These are phyloP conservation scores for Diabrotica balteata DNA, from an alignment of 2,888 invertebrate genomes.

Conservation along the genomic window DNA sequence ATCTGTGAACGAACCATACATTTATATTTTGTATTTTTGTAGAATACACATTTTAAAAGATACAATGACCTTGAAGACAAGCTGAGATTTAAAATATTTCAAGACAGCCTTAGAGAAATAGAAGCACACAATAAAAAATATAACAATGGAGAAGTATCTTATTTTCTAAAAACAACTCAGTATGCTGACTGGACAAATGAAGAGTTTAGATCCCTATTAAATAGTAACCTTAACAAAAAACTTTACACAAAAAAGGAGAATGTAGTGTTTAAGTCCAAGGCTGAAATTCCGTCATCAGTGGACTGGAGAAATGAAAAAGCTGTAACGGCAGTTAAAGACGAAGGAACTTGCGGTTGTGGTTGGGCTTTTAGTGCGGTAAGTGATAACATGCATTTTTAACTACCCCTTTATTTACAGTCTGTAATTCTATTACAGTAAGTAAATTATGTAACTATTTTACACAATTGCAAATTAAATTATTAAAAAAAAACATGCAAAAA, in stretches of 20 bases:
- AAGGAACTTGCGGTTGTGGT: constrained; percentile 6
- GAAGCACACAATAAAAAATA: constrained; percentile 39
- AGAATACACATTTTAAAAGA: background rate
- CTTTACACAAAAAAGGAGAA: background rate
- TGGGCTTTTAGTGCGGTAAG: constrained; percentile 27
- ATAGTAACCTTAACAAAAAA: constrained; percentile 4
- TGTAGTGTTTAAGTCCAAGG: background rate
- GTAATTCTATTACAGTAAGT: no score
- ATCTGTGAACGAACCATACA: no score
- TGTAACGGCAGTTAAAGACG: constrained; percentile 16
- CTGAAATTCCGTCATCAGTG: constrained; percentile 3
- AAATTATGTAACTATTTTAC: no score
- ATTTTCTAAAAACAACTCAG: constrained; percentile 33
- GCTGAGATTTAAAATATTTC: constrained; percentile 34
- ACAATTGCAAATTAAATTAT: no score
- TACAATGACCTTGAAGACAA: constrained; percentile 24
- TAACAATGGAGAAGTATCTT: constrained; percentile 32
- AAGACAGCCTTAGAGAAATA: constrained; percentile 34
- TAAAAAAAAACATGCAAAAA: no score
- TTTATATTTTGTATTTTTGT: background rate
- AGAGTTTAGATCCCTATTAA: constrained; percentile 32
- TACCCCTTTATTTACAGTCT: no score
- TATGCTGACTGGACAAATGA: constrained; percentile 36
- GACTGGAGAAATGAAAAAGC: constrained; percentile 22
- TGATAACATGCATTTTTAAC: background rate